Conservation (phyloP, 2,797 vertebrate genomes). For the Crax fasciolata region DNA sequence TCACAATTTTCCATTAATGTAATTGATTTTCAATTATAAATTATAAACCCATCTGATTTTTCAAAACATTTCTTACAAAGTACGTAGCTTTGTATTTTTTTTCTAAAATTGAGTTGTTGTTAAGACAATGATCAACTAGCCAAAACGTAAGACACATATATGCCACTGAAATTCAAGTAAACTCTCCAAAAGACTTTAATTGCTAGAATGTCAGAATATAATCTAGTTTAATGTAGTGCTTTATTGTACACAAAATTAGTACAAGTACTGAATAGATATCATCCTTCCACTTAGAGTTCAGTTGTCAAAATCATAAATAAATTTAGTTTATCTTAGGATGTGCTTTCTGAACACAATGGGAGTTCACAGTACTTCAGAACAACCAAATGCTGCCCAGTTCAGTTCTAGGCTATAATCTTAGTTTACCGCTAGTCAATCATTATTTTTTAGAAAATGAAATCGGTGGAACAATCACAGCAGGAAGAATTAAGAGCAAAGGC, state of each 20-base stretch:
- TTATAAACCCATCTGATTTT: neutral
- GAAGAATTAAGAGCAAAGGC: neutral
- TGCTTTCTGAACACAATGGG: neutral
- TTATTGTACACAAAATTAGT: neutral
- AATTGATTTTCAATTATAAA: neutral
- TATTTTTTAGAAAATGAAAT: neutral
- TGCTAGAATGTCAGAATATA: too few relatives aligned
- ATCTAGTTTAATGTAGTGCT: too few relatives aligned
- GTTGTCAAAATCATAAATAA: neutral
- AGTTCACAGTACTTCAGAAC: neutral
- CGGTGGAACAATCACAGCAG: neutral
- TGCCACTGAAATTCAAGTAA: neutral
- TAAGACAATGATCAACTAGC: neutral
- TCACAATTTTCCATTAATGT: too few relatives aligned
- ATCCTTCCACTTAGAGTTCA: neutral
- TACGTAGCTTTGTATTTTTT: neutral
- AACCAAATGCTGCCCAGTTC: neutral
- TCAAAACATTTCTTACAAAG: neutral
- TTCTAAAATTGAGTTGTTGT: neutral
- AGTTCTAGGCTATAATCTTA: neutral
- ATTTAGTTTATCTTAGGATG: neutral
- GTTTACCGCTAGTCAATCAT: neutral
- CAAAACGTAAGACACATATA: neutral
- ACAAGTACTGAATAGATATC: neutral
- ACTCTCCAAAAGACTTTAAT: neutral